Percentiles rank a stretch among this genome's conserved stretches.
phyloP scores from a whole-genome alignment of 2,113 vertebrate genomes.

The Callipepla squamata region DNA sequence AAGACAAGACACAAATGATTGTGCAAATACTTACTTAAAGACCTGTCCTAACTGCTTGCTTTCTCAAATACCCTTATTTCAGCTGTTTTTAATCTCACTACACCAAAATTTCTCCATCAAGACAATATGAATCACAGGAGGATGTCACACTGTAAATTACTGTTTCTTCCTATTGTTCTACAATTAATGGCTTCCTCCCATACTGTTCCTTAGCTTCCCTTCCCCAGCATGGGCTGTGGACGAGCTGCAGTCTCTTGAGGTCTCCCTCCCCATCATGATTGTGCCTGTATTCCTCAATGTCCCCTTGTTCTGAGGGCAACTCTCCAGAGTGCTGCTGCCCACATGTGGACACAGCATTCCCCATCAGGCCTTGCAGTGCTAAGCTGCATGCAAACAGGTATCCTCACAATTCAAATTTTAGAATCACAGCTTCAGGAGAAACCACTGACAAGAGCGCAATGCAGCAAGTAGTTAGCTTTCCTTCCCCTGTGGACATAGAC shows the following conservation, averaged over 20 bases:
- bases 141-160: not conserved
- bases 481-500: not conserved
- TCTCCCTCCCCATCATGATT: not conserved
- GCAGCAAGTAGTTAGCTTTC: not conserved
- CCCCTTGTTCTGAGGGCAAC: not conserved
- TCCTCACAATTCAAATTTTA: not conserved
- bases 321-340: not conserved
- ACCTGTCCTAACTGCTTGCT: not conserved
- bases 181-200: not conserved
- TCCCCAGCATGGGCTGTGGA: rapidly evolving
- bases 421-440: not conserved
- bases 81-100: not conserved
- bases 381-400: not conserved
- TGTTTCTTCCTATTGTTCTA: not conserved
- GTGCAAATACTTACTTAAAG: not conserved
- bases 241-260: not conserved
- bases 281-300: not conserved
- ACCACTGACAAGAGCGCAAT: not conserved
- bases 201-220: not conserved
- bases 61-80: not conserved
- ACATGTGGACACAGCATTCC: rapidly evolving
- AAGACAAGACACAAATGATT: not conserved
- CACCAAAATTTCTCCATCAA: not conserved
- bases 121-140: rapidly evolving
- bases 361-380: not conserved